phyloP scores from a whole-genome alignment of 2,888 invertebrate species.

The Tuberolachnus salignus region DNA sequence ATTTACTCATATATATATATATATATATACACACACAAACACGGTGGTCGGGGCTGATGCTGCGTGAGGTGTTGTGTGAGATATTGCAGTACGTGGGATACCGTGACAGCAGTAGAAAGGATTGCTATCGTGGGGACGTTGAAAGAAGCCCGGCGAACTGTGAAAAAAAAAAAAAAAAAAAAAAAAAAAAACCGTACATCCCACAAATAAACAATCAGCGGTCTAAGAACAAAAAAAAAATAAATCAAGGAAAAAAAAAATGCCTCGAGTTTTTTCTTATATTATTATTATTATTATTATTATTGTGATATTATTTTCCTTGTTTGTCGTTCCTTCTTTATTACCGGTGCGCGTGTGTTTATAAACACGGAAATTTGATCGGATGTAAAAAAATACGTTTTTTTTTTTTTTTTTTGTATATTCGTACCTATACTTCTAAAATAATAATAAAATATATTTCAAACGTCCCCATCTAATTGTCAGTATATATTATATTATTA shows the following conservation, averaged over 20 bases:
- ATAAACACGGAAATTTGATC: slow-evolving; percentile 52
- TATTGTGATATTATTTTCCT: slow-evolving; percentile 36
- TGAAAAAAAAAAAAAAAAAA: slow-evolving; percentile 24
- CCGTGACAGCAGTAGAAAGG: slow-evolving; percentile 53
- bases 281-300: not conserved
- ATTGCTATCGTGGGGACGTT: slow-evolving; percentile 33
- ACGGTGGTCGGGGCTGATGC: slow-evolving; percentile 12
- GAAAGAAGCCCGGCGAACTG: slow-evolving; percentile 49
- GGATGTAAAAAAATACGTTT: slow-evolving; percentile 27
- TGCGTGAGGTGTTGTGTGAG: slow-evolving; percentile 52
- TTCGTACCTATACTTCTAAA: no score
- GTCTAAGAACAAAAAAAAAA: slow-evolving; percentile 3
- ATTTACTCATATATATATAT: slow-evolving; percentile 25
- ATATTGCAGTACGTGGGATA: slow-evolving; percentile 38
- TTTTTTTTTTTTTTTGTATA: no score
- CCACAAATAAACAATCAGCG: slow-evolving; percentile 52
- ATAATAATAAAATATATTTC: not conserved
- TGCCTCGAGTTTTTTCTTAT: slow-evolving; percentile 38
- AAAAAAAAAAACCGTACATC: slow-evolving; percentile 42
- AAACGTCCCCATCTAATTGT: slow-evolving; percentile 37
- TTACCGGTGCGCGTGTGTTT: slow-evolving; percentile 45
- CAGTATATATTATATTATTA: not conserved
- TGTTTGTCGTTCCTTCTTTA: slow-evolving; percentile 36
- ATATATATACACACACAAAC: not conserved
- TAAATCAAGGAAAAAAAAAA: slow-evolving; percentile 17